Base-by-base conservation (phyloP, 37 sponge, comb jelly and placozoan genomes). In the Ephydatia muelleri region DNA sequence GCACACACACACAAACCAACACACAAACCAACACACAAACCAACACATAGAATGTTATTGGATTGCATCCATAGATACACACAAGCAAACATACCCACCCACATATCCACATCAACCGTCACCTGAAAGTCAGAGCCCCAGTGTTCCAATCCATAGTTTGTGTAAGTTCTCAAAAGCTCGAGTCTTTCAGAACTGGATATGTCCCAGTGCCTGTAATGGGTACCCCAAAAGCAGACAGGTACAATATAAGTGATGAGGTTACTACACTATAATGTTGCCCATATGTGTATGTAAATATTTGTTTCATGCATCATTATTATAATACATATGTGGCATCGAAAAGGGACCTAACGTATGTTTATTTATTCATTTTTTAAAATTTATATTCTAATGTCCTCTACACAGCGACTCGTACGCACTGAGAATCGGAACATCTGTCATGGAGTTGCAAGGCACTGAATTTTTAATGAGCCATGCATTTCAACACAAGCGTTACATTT, bases 51-150 rank as follows among this genome's bases (percentile, higher is more conserved):
- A 35, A 34, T 39, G 14, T 38, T 21, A 33, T 9, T 22, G n/a
- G 39, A 38, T 12, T 38, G 36, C 13, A 33, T 14, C 14, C n/a
- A 25, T 34, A 25, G 38, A 25, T 9, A 31, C 33, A 26, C 49
- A 38, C 37, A 0, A 65, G 6, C 11, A 68, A 19, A 65, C 81
- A 9, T 11, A 80, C 32, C 5, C 26, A 31, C 11, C 0, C 21
- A n/a, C n/a, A n/a, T n/a, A n/a, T n/a, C n/a, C n/a, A n/a, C n/a
- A n/a, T n/a, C n/a, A 5, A 23, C 1, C 12, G 82, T 43, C 29
- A 92, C 93, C 90, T 84, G 75, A 14, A 86, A 81, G 34, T 97
- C 98, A 28, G 94, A 91, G 12, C 98, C 98, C 98, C 98, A 97
- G 83, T 95, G 96, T 39, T 95, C 98, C 72, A 97, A 79, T 23